Percentiles rank a stretch among this genome's conserved stretches.
Evolutionary conservation across 2,797 vertebrate species (phyloP).

Genomic region (Podargus strigoides): DNA sequence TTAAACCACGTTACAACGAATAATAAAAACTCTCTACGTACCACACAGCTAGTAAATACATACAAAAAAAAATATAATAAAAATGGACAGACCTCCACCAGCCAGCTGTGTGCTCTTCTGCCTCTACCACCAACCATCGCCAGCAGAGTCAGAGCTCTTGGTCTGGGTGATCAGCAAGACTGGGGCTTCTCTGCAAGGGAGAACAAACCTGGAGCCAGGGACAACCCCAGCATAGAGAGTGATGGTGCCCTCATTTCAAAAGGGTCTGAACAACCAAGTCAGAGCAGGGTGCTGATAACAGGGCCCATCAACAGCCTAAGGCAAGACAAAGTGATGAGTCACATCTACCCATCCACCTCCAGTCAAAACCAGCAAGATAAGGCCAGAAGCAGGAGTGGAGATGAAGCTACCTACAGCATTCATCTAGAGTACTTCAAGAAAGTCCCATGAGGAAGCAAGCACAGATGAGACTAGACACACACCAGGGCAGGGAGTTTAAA

Average conservation of each 20-base stretch:
- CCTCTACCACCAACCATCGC: not conserved
- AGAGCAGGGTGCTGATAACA: not conserved
- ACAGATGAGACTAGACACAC: not conserved
- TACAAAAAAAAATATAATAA: no score
- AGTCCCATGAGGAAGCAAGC: not conserved
- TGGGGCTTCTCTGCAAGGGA: not conserved
- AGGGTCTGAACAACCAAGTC: not conserved
- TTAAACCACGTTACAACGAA: not conserved
- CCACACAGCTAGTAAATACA: not conserved
- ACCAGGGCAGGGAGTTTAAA: not conserved
- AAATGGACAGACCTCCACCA: not conserved
- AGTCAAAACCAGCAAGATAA: not conserved
- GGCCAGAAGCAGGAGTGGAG: not conserved
- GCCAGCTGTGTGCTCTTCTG: not conserved
- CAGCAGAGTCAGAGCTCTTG: not conserved
- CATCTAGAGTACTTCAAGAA: not conserved
- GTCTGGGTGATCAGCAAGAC: not conserved
- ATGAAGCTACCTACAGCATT: not conserved
- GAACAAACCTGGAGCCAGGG: not conserved
- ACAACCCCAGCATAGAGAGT: not conserved
- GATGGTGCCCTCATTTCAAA: not conserved
- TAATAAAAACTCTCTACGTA: not conserved
- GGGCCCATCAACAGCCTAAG: not conserved
- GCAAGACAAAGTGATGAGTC: not conserved
- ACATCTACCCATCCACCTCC: not conserved